Evolutionary conservation across 1,140 invertebrate genomes (phyloP), one percentile per base, ranked within the genome.

Genomic region (Lordiphosa clarofinis): DNA sequence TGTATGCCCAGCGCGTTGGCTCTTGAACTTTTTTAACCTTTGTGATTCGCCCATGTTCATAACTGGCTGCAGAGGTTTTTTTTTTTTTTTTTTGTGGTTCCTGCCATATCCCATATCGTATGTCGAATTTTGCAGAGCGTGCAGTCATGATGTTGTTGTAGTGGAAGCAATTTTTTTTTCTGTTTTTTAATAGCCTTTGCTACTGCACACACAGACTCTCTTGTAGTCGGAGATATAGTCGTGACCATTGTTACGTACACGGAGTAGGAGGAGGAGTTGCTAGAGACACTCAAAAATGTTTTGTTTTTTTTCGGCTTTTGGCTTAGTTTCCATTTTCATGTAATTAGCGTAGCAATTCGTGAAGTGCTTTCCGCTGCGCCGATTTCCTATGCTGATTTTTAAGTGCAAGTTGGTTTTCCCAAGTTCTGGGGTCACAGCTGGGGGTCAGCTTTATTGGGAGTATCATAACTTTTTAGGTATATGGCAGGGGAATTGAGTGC

Each of bases 1-100:
- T 81, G 76, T 47, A 78, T 78, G 56, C 49, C 58, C 40, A 64
- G 44, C 76, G 78, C 72, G 71, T 60, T 54, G 78, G 50, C 64
- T 84, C 76, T 82, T 82, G 76, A 82, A 82, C 76, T 76, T 84
- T 76, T 84, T 84, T 82, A 82, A 82, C 76, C 76, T 84, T 76
- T 82, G 60, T 82, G 58, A 33, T 35, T 67, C 47, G 56, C 40
- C 53, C 67, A 56, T 81, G 72, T 62, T 82, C 78, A 82, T 82
- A 82, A 82, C 76, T 84, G 64, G 50, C 72, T 72, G 70, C 37
- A 56, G 11, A 39, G 28, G 28, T 31, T 31, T 60, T 49, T 39
- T 15, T n/a, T n/a, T n/a, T 55, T 54, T 56, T 19, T 46, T 15
- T 15, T 15, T 15, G 12, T 9, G 12, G 12, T 31, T 13, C 43